Base-by-base conservation (phyloP, 1,140 invertebrate genomes). In the Nebria ingens region DNA sequence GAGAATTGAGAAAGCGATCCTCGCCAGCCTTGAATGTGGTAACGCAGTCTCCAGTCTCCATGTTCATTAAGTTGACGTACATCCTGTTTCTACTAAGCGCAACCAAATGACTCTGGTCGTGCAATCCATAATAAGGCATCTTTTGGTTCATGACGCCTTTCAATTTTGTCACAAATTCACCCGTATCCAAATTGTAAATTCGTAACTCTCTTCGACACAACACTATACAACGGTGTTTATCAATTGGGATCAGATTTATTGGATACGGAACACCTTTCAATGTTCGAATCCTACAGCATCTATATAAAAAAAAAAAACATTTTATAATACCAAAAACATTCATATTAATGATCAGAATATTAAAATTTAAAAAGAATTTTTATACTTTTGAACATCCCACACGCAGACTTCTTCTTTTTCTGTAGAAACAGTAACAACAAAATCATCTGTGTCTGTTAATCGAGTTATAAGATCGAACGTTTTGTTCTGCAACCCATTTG, bases 101-200 rank as follows among this genome's bases (percentile, higher is more conserved):
- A 12, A 92, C 89, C 49, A 91, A 71, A 69, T 91, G 88, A 17
- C 81, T 79, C 38, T 79, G 68, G 73, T 89, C 86, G 67, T 91
- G 87, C 2, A 91, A 76, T 1, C 87, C 89, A 72, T 85, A 93
- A 68, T 82, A 91, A 25, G 90, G 87, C 89, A 92, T 91, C 72
- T 91, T 91, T 65, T 92, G 88, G 74, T 92, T 92, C 87, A 93
- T 91, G 1, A 92, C 88, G 25, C 89, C 83, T 65, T 91, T 89
- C 9, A 93, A 68, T 57, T 89, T 83, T 6, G 81, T 82, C 23
- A 86, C 59, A 62, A 86, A 80, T 53, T 73, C 72, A 54, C 88
- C 89, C 67, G 80, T 77, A 65, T 91, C 79, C 12, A 93, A 70
- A 71, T 93, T 82, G 62, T 87, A 90, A 13, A 91, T 80, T 56